Percentiles rank a stretch among this genome's conserved stretches.
These are phyloP conservation scores for Anguilla pacifica DNA, from an alignment of 2,797 vertebrate genomes.

Conservation along the genomic window DNA sequence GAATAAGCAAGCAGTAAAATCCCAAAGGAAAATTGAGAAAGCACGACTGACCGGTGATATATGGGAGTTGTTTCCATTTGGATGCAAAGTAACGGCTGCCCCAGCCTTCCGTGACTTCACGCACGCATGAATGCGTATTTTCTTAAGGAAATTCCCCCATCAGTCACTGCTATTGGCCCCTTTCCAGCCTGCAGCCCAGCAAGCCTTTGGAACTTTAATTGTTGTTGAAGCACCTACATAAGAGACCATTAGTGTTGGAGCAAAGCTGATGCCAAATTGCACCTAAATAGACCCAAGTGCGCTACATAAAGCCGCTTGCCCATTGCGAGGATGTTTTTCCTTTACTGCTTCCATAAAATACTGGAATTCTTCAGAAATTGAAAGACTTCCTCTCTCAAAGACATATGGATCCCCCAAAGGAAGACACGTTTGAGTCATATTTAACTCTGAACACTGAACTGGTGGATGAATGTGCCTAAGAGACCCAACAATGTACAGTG, in stretches of 20 bases:
- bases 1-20: background rate
- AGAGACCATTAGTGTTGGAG: slow-evolving; percentile 16
- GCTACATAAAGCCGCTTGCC: background rate
- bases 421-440: background rate
- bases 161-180: slow-evolving; percentile 5
- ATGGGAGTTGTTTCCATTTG: slow-evolving; percentile 9
- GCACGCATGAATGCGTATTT: background rate
- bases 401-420: background rate
- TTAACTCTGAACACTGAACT: background rate
- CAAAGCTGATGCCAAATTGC: slow-evolving; percentile 2
- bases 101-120: slow-evolving; percentile 15
- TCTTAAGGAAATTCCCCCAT: slow-evolving; percentile 16
- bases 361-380: background rate
- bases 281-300: slow-evolving; percentile 15
- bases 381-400: slow-evolving; percentile 16
- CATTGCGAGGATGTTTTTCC: background rate
- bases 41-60: background rate
- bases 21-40: background rate
- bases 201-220: slow-evolving; percentile 1
- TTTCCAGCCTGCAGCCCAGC: background rate
- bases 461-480: background rate
- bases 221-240: slow-evolving; percentile 20
- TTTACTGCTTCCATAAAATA: slow-evolving; percentile 1
- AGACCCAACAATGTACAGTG: background rate
- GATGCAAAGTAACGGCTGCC: background rate